These are phyloP conservation scores for Alauda arvensis DNA, from an alignment of 2,797 vertebrate species.

Conservation along the genomic window DNA sequence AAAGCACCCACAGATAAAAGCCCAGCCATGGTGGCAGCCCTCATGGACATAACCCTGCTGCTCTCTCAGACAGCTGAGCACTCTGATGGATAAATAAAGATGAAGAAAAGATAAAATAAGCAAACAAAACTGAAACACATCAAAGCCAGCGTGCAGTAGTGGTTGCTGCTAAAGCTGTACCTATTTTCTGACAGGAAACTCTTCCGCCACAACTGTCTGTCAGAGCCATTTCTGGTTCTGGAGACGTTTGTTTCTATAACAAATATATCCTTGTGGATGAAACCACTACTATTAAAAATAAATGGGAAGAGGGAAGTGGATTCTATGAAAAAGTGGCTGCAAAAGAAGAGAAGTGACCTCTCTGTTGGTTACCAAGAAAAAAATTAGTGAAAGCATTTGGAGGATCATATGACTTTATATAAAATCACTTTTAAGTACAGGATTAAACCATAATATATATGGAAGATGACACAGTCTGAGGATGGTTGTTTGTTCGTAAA, in stretches of 20 bases:
- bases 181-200: conserved; percentile 40
- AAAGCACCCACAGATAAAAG: neutral
- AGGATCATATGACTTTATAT: neutral
- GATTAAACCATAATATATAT: neutral
- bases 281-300: conserved; percentile 19
- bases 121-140: neutral
- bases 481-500: conserved; percentile 15
- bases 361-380: conserved; percentile 5
- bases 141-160: neutral
- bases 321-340: neutral
- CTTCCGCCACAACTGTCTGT: neutral
- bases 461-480: neutral
- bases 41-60: neutral
- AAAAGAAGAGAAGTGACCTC: conserved; percentile 29
- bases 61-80: neutral
- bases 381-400: neutral
- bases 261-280: neutral
- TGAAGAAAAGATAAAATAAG: neutral
- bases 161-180: neutral
- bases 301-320: conserved; percentile 16
- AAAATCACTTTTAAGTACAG: conserved; percentile 15
- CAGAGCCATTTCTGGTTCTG: neutral
- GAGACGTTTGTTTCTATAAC: conserved; percentile 20
- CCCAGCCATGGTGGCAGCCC: neutral
- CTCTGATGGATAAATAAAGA: neutral